Conservation (phyloP, 2,113 vertebrate species). For the Halichoerus grypus region DNA sequence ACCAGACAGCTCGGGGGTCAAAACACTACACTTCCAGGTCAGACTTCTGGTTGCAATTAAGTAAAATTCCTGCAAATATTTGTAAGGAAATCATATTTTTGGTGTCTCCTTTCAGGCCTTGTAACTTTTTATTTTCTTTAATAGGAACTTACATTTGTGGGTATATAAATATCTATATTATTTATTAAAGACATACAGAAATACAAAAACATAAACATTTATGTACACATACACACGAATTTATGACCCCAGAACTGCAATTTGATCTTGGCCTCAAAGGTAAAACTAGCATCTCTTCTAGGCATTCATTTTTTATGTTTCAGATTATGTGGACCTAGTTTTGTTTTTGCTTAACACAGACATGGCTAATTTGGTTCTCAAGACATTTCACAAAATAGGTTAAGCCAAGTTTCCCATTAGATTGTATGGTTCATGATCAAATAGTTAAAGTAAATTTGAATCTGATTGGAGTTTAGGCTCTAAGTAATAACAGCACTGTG, state of each 20-base stretch:
- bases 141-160: constrained; percentile 50
- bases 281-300: constrained; percentile 42
- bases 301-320: background rate
- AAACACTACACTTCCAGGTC: constrained; percentile 92
- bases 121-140: constrained; percentile 75
- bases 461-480: background rate
- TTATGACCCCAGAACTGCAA: background rate
- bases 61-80: constrained; percentile 87
- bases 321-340: background rate
- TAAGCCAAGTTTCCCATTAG: constrained; percentile 24
- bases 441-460: constrained; percentile 57
- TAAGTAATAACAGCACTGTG: background rate
- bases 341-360: constrained; percentile 41
- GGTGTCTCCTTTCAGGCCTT: constrained; percentile 80
- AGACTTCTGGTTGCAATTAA: constrained; percentile 92
- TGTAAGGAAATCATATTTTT: constrained; percentile 88
- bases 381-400: constrained; percentile 63
- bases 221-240: background rate
- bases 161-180: background rate
- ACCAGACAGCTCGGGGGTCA: constrained; percentile 89
- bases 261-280: constrained; percentile 66
- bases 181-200: background rate
- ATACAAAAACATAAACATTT: constrained; percentile 21
- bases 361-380: constrained; percentile 47
- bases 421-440: constrained; percentile 46